A percentile compares a stretch with the other conserved stretches of the same genome.
Conservation (phyloP, 2,797 vertebrate species). For the Poecilia velifera region DNA sequence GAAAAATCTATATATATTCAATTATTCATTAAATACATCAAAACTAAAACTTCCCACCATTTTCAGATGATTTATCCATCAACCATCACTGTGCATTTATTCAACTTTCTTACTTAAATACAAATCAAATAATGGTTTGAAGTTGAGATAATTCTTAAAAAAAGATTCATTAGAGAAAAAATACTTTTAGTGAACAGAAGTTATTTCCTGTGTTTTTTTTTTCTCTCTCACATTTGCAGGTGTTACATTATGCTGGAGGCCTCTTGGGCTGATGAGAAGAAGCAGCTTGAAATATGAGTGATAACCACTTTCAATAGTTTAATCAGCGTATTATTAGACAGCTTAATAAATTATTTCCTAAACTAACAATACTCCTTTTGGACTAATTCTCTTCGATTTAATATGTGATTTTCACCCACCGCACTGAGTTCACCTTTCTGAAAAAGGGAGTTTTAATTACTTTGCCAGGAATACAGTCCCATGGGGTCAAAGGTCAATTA, state of each 20-base stretch:
- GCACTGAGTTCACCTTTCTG: background rate
- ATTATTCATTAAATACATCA: background rate
- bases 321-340: conserved; percentile 29
- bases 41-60: background rate
- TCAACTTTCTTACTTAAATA: background rate
- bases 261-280: conserved; percentile 88
- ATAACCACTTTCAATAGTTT: conserved; percentile 6
- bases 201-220: conserved; percentile 28
- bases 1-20: background rate
- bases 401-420: background rate
- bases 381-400: background rate
- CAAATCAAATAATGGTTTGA: background rate
- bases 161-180: background rate
- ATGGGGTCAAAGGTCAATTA: background rate
- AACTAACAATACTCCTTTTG: background rate
- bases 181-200: conserved; percentile 1
- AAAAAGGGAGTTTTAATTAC: background rate
- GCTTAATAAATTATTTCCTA: conserved; percentile 20
- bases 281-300: conserved; percentile 91
- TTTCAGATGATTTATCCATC: background rate
- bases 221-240: conserved; percentile 89
- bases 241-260: conserved; percentile 92
- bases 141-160: background rate
- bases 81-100: background rate
- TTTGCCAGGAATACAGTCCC: background rate